A percentile compares a stretch with the other conserved stretches of the same genome.
Conservation (phyloP, 2,888 invertebrate species). For the Ligdia adustata region DNA sequence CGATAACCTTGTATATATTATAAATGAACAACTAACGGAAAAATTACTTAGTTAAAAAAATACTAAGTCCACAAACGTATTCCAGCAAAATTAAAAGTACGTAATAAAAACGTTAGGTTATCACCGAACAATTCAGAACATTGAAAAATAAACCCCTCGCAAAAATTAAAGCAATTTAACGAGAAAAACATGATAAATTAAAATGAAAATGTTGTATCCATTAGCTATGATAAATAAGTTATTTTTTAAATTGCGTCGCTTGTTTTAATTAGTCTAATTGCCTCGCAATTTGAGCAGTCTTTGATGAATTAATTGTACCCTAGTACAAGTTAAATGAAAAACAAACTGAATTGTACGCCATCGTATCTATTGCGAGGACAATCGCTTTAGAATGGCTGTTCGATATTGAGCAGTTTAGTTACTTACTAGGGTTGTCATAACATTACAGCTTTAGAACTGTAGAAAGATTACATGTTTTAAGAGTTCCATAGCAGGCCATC, state of each 20-base stretch:
- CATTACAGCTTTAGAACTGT: too few relatives aligned
- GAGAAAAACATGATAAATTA: neutral
- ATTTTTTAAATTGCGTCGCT: slow-evolving; percentile 6
- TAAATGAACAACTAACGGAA: too few relatives aligned
- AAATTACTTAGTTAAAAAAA: too few relatives aligned
- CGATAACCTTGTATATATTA: too few relatives aligned
- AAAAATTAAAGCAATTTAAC: neutral
- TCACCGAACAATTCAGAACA: too few relatives aligned
- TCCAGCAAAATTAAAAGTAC: too few relatives aligned
- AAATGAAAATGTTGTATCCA: neutral
- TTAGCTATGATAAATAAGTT: slow-evolving; percentile 4
- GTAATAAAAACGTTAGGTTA: too few relatives aligned
- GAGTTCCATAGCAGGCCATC: too few relatives aligned
- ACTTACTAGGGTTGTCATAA: neutral
- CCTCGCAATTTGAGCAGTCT: slow-evolving; percentile 9
- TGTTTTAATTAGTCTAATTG: slow-evolving; percentile 14
- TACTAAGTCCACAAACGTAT: too few relatives aligned
- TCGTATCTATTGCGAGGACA: slow-evolving; percentile 6
- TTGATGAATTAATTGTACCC: slow-evolving; percentile 9
- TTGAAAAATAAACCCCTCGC: too few relatives aligned
- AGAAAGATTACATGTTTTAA: too few relatives aligned
- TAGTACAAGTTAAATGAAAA: slow-evolving; percentile 9
- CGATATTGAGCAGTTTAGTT: slow-evolving; percentile 2
- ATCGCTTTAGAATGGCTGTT: slow-evolving; percentile 1
- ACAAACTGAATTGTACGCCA: slow-evolving; percentile 7